These are phyloP conservation scores for Hetaerina titia DNA, from an alignment of 2,888 invertebrate species.

Conservation along the genomic window DNA sequence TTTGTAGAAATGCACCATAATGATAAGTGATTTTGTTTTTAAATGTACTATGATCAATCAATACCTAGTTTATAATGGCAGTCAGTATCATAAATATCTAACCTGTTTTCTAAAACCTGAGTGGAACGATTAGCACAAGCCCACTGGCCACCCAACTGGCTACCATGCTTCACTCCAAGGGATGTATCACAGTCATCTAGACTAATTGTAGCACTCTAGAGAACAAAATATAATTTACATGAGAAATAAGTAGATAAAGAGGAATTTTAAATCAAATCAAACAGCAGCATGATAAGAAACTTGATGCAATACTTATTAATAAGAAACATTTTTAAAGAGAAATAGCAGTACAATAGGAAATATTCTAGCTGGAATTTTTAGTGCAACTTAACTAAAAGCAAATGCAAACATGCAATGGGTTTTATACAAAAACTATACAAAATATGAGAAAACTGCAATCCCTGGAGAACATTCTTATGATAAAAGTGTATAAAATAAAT, in stretches of 20 bases:
- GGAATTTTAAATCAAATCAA: neutral
- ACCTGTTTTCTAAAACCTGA: slow-evolving; percentile 85
- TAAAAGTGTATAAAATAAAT: neutral
- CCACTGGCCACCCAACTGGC: slow-evolving; percentile 86
- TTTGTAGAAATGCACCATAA: too few relatives aligned
- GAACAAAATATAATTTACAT: slow-evolving; percentile 70
- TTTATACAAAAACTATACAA: neutral
- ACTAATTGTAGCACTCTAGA: slow-evolving; percentile 88
- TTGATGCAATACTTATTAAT: neutral
- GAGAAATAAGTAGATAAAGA: slow-evolving; percentile 30
- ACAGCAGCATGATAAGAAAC: neutral
- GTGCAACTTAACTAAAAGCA: slow-evolving; percentile 9
- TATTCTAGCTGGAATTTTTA: neutral
- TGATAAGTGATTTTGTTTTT: neutral
- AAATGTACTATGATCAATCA: neutral
- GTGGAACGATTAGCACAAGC: slow-evolving; percentile 90
- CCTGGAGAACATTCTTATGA: neutral
- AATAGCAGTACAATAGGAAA: neutral
- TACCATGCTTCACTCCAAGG: slow-evolving; percentile 85
- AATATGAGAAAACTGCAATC: neutral
- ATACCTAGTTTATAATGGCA: neutral
- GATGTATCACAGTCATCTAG: slow-evolving; percentile 94
- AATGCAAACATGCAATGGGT: neutral
- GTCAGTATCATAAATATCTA: slow-evolving; percentile 70
- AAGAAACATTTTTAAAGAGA: neutral